Conservation (phyloP, 2,113 vertebrate genomes). For the Ophthalmolycus amberensis region DNA sequence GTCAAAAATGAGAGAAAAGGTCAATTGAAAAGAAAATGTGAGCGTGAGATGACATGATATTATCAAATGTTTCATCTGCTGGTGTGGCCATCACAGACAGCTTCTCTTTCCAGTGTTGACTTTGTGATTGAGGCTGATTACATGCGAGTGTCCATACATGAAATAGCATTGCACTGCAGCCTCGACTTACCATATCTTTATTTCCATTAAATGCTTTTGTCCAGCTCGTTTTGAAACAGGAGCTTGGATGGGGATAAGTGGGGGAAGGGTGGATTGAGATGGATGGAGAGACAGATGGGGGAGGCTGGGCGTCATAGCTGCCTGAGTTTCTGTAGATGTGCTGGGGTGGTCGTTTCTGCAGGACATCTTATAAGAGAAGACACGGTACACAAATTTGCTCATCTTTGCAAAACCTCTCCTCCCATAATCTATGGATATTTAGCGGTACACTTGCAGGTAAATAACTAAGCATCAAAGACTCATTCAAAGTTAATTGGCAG, state of each 20-base stretch:
- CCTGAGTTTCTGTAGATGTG: conserved; percentile 9
- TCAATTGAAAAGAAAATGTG: not conserved
- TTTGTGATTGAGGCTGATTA: not conserved
- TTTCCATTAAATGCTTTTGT: not conserved
- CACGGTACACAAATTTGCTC: conserved; percentile 47
- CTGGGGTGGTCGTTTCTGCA: conserved; percentile 11
- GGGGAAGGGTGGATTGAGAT: conserved; percentile 33
- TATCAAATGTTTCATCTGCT: not conserved
- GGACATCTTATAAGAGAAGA: conserved; percentile 33
- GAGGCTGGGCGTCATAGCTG: conserved; percentile 26
- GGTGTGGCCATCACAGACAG: not conserved
- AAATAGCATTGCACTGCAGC: not conserved
- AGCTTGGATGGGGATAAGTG: not conserved
- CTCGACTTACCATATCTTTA: not conserved
- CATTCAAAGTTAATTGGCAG: conserved; percentile 76
- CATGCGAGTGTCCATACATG: not conserved
- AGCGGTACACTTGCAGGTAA: conserved; percentile 54
- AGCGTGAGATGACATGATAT: not conserved
- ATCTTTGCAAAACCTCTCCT: conserved; percentile 43
- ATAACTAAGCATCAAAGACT: conserved; percentile 66
- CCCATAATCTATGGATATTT: conserved; percentile 41
- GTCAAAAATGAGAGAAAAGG: not conserved
- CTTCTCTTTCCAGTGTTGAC: not conserved
- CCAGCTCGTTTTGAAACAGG: conserved; percentile 1
- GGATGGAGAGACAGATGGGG: conserved; percentile 43